Evolutionary conservation across 2,113 vertebrate species (phyloP), one percentile per base, ranked within the genome.

Genomic region (Catharus fuscescens): DNA sequence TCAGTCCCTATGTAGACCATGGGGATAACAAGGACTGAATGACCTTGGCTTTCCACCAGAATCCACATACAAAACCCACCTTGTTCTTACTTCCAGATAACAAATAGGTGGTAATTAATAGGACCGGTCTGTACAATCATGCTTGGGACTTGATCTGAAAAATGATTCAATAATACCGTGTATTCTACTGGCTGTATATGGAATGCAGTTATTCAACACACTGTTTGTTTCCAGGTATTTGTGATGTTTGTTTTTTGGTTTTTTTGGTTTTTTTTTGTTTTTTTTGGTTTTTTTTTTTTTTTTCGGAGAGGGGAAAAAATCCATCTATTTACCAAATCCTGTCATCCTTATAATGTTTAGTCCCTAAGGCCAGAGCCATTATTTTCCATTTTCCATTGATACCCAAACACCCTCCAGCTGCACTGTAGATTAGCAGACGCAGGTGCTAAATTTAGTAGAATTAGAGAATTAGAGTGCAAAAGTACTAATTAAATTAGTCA

Each of bases 371-470:
- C 76, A 45, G 60, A 83, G 45, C 48, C 74, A 87, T 86, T 80
- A 82, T 50, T 82, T 95, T 80, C 48, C 38, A 14, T 88, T 92
- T 94, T 40, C 45, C 38, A 79, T 78, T 70, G 19, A 89, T 87
- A 69, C 45, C 50, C 3, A 5, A 52, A 64, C 78, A 62, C n/a
- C 60, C 48, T 94, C 71, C 78, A 88, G 74, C 71, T 74, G 26
- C 26, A 24, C 62, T 62, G 64, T n/a, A 85, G 36, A 91, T 91
- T 88, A 87, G 71, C 61, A 69, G 72, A 69, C 71, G 34, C 10
- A 71, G 60, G 73, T 85, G 56, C 53, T 87, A 92, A 87, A 76
- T 90, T 96, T 92, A 91, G 90, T 53, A 89, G 81, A 91, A 93
- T 52, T 40, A 59, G 36, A 44, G 62, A 91, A 93, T 52, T 40